A percentile compares a stretch with the other conserved stretches of the same genome.
These are phyloP conservation scores for Tinea trinotella DNA, from an alignment of 2,888 invertebrate species.

Conservation along the genomic window DNA sequence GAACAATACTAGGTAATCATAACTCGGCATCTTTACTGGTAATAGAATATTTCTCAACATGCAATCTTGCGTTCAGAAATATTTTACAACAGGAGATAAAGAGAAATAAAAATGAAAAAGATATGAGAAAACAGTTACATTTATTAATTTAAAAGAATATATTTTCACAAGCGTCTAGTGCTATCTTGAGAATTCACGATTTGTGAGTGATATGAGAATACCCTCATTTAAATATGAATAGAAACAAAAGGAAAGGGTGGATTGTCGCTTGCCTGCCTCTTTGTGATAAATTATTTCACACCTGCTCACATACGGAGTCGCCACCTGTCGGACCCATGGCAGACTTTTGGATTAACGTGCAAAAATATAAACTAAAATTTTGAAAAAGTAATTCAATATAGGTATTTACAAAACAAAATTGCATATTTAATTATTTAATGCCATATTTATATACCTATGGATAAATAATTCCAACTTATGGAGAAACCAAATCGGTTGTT, in stretches of 20 bases:
- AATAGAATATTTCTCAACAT: too few relatives aligned
- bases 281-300: slow-evolving; percentile 35
- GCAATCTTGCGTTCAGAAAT: too few relatives aligned
- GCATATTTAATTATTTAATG: too few relatives aligned
- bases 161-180: background rate
- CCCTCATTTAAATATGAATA: slow-evolving; percentile 19
- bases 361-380: background rate
- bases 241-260: slow-evolving; percentile 33
- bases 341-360: slow-evolving; percentile 23
- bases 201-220: slow-evolving; percentile 17
- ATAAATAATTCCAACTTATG: too few relatives aligned
- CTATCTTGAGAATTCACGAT: slow-evolving; percentile 9
- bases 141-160: slow-evolving; percentile 1
- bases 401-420: too few relatives aligned
- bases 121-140: background rate
- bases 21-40: too few relatives aligned
- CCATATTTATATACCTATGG: too few relatives aligned
- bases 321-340: slow-evolving; percentile 14
- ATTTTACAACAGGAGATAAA: background rate
- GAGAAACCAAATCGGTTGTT: too few relatives aligned
- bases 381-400: too few relatives aligned
- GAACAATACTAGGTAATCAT: too few relatives aligned
- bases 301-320: slow-evolving; percentile 18
- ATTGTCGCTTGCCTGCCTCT: slow-evolving; percentile 26
- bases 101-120: background rate